Conservation (phyloP, 2,888 invertebrate species). For the Lasius fuliginosus region DNA sequence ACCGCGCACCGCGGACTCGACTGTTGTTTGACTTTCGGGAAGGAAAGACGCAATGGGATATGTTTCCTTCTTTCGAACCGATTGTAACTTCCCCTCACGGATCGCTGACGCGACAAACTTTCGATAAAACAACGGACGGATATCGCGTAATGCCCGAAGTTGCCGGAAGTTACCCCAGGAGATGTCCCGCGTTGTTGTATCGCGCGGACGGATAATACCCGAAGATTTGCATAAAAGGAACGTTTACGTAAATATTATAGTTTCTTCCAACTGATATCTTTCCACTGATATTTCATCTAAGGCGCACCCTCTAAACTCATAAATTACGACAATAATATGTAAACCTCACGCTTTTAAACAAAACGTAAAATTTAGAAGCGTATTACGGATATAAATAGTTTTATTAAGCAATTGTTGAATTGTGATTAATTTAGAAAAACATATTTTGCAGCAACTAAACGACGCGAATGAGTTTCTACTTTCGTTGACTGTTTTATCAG, state of each 20-base stretch:
- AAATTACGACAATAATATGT: not conserved
- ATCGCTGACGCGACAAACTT: slow-evolving; percentile 61
- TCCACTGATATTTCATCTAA: not conserved
- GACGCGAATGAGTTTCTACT: not conserved
- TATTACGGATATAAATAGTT: not conserved
- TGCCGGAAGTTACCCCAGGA: slow-evolving; percentile 35
- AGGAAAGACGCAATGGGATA: slow-evolving; percentile 50
- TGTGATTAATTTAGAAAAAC: not conserved
- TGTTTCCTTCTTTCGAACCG: slow-evolving; percentile 53
- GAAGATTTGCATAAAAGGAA: slow-evolving; percentile 24
- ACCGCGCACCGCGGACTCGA: slow-evolving; percentile 24
- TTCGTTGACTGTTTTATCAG: not conserved
- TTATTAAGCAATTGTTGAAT: not conserved
- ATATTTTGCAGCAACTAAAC: not conserved
- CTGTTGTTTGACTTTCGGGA: slow-evolving; percentile 46
- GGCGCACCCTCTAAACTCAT: not conserved
- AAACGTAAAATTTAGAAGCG: not conserved
- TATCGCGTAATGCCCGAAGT: slow-evolving; percentile 51
- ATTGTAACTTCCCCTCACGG: slow-evolving; percentile 57
- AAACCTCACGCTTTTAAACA: not conserved
- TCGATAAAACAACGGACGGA: slow-evolving; percentile 51
- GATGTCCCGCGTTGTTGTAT: slow-evolving; percentile 39
- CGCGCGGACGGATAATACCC: slow-evolving; percentile 31
- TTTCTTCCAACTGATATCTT: not conserved
- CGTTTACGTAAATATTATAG: slow-evolving; percentile 20